Percentiles rank a stretch among this genome's conserved stretches.
Evolutionary conservation across 2,797 vertebrate species (phyloP).

Genomic region (Petrocephalus schoutedeni): DNA sequence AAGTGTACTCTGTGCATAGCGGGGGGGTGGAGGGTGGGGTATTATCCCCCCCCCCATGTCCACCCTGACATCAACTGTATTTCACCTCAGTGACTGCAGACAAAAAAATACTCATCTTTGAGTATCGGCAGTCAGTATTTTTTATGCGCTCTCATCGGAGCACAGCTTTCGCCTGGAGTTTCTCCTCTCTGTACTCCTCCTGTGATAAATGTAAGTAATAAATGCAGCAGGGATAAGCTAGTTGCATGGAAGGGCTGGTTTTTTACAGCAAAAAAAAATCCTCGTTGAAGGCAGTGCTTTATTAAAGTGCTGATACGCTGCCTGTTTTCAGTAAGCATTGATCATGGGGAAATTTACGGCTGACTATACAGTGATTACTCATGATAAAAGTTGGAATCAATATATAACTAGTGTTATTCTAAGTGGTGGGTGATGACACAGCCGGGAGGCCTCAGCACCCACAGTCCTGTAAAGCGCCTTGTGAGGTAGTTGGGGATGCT

Average conservation of each 20-base stretch:
- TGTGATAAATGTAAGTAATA: not conserved
- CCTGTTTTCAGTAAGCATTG: not conserved
- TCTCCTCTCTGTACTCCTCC: not conserved
- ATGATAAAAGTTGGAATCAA: not conserved
- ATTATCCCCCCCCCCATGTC: not conserved
- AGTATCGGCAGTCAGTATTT: not conserved
- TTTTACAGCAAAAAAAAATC: not conserved
- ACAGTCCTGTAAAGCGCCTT: not conserved
- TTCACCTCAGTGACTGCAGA: not conserved
- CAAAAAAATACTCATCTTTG: not conserved
- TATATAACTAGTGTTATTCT: not conserved
- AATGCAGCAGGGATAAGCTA: not conserved
- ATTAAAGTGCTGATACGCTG: not conserved
- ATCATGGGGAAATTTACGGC: not conserved
- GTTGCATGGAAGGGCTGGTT: not conserved
- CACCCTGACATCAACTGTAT: not conserved
- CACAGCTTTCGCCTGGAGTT: not conserved
- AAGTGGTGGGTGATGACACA: not conserved
- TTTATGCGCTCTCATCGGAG: not conserved
- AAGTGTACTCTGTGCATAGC: not conserved
- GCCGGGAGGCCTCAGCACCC: not conserved
- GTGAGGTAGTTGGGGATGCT: not conserved
- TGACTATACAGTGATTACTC: not conserved
- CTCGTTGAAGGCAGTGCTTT: not conserved
- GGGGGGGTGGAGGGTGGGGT: not conserved